phyloP scores from a whole-genome alignment of 2,797 vertebrate species.

The Cyprinodon diabolis region DNA sequence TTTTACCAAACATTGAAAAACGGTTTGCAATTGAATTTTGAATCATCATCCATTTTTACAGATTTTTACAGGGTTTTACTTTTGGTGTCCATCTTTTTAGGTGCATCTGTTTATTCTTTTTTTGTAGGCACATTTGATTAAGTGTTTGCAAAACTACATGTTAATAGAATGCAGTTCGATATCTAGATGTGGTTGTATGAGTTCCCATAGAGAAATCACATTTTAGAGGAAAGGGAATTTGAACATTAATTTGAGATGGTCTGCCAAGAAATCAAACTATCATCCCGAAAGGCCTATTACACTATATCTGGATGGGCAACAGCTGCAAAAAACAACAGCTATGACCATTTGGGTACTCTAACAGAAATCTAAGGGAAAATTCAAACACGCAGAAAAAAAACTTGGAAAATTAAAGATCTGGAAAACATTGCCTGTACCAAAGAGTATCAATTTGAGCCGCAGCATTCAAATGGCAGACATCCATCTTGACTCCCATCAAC shows the following conservation, averaged over 20 bases:
- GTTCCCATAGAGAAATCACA: too few species aligned
- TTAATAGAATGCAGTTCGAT: too few species aligned
- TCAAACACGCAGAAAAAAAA: neutral
- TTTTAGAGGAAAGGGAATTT: neutral
- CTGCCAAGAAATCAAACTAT: neutral
- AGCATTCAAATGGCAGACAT: neutral
- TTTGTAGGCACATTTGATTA: too few species aligned
- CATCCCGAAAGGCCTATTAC: neutral
- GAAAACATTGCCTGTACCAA: neutral
- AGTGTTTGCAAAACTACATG: too few species aligned
- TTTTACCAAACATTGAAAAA: too few species aligned
- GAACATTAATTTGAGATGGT: neutral
- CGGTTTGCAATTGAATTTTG: too few species aligned
- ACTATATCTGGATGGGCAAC: neutral
- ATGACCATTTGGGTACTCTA: neutral
- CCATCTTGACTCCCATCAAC: too few species aligned
- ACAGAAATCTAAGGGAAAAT: neutral
- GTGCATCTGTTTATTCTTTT: too few species aligned
- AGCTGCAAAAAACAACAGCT: neutral
- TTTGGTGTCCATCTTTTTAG: too few species aligned
- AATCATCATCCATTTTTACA: too few species aligned
- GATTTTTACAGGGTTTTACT: too few species aligned
- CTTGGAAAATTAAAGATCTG: neutral
- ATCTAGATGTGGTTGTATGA: too few species aligned
- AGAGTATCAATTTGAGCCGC: neutral